Conservation (phyloP, 2,797 vertebrate species). For the Rhinophrynus dorsalis region DNA sequence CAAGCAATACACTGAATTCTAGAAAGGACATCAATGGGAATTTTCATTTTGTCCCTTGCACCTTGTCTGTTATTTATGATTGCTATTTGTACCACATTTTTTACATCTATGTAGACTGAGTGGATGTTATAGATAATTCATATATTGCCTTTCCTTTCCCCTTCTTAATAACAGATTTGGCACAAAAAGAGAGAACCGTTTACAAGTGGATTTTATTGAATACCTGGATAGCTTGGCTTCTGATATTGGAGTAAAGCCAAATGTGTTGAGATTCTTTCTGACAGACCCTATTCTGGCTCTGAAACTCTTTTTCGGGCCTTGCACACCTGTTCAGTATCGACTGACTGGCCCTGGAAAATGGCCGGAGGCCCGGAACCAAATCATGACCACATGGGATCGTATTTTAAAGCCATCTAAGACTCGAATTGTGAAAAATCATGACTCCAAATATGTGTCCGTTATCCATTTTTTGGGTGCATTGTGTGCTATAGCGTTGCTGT, state of each 20-base stretch:
- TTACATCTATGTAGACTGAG: too few species aligned
- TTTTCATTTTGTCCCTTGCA: too few species aligned
- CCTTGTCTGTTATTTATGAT: too few species aligned
- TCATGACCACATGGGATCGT: slow-evolving; percentile 80
- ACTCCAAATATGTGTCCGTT: not conserved
- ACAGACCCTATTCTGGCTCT: slow-evolving; percentile 73
- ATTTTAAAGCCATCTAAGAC: slow-evolving; percentile 66
- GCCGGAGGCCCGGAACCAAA: slow-evolving; percentile 76
- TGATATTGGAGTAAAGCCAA: slow-evolving; percentile 68
- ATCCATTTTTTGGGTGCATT: not conserved
- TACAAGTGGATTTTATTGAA: slow-evolving; percentile 22
- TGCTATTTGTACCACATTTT: too few species aligned
- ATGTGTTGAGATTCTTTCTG: slow-evolving; percentile 64
- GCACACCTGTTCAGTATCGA: slow-evolving; percentile 78
- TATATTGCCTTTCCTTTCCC: too few species aligned
- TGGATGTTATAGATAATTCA: too few species aligned
- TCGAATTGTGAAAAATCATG: slow-evolving; percentile 46
- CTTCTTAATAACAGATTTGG: not conserved
- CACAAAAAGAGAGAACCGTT: not conserved
- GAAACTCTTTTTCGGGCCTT: slow-evolving; percentile 70
- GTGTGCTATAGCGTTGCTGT: slow-evolving; percentile 2
- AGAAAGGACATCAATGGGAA: too few species aligned
- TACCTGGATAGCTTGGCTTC: slow-evolving; percentile 19
- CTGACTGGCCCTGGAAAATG: slow-evolving; percentile 76
- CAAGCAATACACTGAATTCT: too few species aligned